These are phyloP conservation scores for Hippocampus comes DNA, from an alignment of 2,113 vertebrate species.

Conservation along the genomic window DNA sequence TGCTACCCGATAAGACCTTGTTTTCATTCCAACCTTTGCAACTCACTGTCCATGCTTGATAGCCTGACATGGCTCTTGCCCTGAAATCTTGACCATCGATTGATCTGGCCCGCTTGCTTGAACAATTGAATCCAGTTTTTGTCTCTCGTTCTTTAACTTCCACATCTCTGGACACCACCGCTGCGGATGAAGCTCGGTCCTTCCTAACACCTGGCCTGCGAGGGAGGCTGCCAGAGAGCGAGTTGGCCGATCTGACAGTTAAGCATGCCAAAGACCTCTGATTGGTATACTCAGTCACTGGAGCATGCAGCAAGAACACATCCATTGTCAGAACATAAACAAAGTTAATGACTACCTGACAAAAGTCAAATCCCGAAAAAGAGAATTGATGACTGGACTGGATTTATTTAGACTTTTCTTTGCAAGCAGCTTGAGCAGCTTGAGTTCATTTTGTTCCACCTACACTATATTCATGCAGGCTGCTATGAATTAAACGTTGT, in stretches of 20 bases:
- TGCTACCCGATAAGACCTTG: conserved; percentile 14
- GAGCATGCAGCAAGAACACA: conserved; percentile 34
- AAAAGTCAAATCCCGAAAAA: conserved; percentile 51
- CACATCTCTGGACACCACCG: not conserved
- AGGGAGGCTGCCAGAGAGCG: conserved; percentile 36
- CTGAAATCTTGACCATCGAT: not conserved
- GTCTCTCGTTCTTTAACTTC: not conserved
- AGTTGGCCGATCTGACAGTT: conserved; percentile 64
- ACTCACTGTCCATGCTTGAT: conserved; percentile 14
- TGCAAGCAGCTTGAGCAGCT: not conserved
- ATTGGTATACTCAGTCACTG: conserved; percentile 32
- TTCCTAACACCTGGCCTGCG: conserved; percentile 35
- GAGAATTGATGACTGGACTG: conserved; percentile 27
- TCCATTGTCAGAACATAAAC: conserved; percentile 59
- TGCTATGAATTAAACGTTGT: not conserved
- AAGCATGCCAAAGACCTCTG: conserved; percentile 36
- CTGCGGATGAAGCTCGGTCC: not conserved
- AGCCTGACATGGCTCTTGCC: not conserved
- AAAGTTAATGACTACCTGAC: conserved; percentile 45
- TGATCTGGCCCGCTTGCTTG: conserved; percentile 6
- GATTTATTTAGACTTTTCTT: conserved; percentile 34
- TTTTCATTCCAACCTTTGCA: conserved; percentile 21
- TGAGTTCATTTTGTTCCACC: conserved; percentile 4
- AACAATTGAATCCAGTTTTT: conserved; percentile 8
- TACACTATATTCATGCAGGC: conserved; percentile 10